These are phyloP conservation scores for Melinopterus prodromus DNA, from an alignment of 2,888 invertebrate species.

Conservation along the genomic window DNA sequence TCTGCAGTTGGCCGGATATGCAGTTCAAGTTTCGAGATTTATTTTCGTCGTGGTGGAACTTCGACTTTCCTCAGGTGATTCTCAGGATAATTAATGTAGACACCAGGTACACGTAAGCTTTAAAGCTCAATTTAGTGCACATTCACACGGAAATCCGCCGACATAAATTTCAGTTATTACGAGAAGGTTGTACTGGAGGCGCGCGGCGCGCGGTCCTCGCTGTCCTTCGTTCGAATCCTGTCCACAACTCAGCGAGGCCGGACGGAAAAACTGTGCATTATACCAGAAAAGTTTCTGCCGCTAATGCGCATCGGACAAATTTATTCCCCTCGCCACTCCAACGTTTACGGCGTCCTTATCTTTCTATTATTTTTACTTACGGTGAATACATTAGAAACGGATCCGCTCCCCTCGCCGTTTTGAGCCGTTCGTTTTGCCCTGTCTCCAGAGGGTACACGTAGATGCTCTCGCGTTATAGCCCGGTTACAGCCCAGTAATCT, in stretches of 20 bases:
- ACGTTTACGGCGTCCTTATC: background rate
- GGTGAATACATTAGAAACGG: constrained; percentile 17
- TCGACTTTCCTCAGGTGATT: background rate
- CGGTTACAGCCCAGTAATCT: constrained; percentile 19
- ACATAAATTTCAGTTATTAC: background rate
- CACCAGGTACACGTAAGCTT: background rate
- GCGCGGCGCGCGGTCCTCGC: background rate
- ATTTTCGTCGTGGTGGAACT: background rate
- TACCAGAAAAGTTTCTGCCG: background rate
- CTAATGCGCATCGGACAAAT: background rate
- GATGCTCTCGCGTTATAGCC: constrained; percentile 14
- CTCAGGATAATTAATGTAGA: background rate
- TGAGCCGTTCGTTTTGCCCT: constrained; percentile 5
- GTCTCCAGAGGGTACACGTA: constrained; percentile 6
- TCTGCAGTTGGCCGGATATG: no score
- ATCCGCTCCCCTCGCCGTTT: background rate
- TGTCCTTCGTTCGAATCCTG: background rate
- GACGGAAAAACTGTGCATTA: background rate
- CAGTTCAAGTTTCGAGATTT: no score
- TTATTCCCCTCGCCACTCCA: constrained; percentile 4
- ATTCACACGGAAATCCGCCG: background rate
- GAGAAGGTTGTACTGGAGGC: background rate
- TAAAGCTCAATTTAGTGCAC: background rate
- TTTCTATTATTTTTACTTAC: constrained; percentile 4
- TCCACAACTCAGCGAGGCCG: background rate